phyloP scores from a whole-genome alignment of 1,140 invertebrate genomes.

The Drosophila persimilis region DNA sequence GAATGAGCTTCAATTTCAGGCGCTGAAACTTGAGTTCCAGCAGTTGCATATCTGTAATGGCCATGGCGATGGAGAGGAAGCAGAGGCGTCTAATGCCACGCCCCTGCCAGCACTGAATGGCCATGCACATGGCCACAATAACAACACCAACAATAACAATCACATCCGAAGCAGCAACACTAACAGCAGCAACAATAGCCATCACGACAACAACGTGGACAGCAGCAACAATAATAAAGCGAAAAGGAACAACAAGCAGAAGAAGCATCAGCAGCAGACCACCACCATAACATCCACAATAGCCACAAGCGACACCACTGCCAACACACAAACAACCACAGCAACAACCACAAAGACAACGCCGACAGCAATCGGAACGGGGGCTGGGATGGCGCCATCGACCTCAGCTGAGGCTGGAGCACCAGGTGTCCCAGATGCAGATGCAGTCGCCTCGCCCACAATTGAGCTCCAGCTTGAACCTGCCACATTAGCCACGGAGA shows the following conservation, averaged over 20 bases:
- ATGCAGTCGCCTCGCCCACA: conserved; percentile 5
- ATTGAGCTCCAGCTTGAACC: conserved; percentile 46
- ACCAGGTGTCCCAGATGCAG: conserved; percentile 11
- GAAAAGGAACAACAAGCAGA: conserved; percentile 34
- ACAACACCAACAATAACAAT: conserved; percentile 57
- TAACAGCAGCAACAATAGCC: conserved; percentile 22
- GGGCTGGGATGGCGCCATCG: background rate
- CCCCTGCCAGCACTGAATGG: conserved; percentile 42
- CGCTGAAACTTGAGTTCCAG: conserved; percentile 45
- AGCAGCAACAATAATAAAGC: conserved; percentile 37
- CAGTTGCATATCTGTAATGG: conserved; percentile 63
- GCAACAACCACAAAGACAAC: conserved; percentile 52
- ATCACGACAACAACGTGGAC: conserved; percentile 35
- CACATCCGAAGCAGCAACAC: conserved; percentile 56
- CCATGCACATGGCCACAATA: conserved; percentile 47
- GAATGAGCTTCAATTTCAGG: no score
- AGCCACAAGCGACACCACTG: conserved; percentile 64
- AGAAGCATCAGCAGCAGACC: conserved; percentile 22
- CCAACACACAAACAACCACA: conserved; percentile 60
- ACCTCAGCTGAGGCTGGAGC: background rate
- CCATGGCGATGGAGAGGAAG: conserved; percentile 28
- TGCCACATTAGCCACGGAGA: conserved; percentile 77
- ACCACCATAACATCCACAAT: conserved; percentile 12
- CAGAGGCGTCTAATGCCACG: background rate
- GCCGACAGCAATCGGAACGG: conserved; percentile 10